phyloP scores from a whole-genome alignment of 53 echinoderm and acorn worm genomes.

The Arbacia lixula region DNA sequence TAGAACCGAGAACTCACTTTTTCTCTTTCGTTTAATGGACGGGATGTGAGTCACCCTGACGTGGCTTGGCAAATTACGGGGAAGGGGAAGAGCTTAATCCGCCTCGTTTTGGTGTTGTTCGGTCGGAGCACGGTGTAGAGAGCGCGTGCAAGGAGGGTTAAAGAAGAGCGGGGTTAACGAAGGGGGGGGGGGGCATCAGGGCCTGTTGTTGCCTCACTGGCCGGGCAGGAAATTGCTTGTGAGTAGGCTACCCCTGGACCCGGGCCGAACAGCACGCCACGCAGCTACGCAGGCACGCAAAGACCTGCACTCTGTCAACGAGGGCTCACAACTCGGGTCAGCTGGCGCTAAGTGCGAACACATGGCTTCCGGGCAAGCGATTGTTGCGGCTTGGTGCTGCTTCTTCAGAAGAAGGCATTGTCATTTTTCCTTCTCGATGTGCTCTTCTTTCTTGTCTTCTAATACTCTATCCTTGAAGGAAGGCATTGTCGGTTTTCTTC shows the following conservation, averaged over 20 bases:
- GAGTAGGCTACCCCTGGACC: conserved; percentile 36
- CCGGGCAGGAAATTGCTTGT: conserved; percentile 20
- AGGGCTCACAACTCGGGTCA: conserved; percentile 9
- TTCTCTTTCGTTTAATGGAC: conserved; percentile 16
- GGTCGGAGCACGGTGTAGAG: too few relatives aligned
- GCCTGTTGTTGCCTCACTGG: conserved; percentile 20
- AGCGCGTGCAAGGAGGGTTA: too few relatives aligned
- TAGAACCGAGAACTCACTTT: conserved; percentile 5
- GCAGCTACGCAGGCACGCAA: background rate
- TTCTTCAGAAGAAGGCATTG: too few relatives aligned
- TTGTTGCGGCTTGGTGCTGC: conserved; percentile 12
- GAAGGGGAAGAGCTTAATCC: conserved; percentile 47
- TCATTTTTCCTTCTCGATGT: too few relatives aligned
- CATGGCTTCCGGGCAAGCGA: conserved; percentile 36
- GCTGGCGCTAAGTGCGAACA: conserved; percentile 48
- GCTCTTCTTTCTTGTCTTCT: too few relatives aligned
- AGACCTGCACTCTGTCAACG: conserved; percentile 19
- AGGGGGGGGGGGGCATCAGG: conserved; percentile 11
- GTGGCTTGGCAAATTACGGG: conserved; percentile 49
- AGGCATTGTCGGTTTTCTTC: too few relatives aligned
- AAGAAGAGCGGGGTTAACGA: background rate
- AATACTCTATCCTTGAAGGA: too few relatives aligned
- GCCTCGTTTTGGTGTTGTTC: conserved; percentile 18
- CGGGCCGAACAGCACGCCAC: conserved; percentile 2
- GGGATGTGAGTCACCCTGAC: conserved; percentile 33